Percentiles rank a stretch among this genome's conserved stretches.
Conservation (phyloP, 2,888 invertebrate genomes). For the Dryococelus australis region DNA sequence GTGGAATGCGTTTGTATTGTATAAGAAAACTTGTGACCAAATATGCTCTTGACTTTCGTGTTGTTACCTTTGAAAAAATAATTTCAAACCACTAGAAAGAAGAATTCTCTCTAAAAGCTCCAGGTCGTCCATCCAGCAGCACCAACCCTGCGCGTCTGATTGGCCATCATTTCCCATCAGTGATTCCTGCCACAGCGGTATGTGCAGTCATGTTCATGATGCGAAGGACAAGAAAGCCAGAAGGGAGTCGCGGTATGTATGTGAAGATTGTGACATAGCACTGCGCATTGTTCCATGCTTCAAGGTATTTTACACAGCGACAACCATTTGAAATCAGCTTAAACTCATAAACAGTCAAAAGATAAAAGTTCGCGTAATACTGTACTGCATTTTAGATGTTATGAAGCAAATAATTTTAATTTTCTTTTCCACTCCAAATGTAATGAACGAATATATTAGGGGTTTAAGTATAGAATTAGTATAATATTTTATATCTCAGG, state of each 20-base stretch:
- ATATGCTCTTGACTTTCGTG: slow-evolving; percentile 4
- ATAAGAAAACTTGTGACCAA: not conserved
- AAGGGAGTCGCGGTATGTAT: not conserved
- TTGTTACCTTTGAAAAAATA: not conserved
- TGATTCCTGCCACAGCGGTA: slow-evolving; percentile 1
- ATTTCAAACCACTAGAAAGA: not conserved
- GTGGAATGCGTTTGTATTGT: slow-evolving; percentile 25
- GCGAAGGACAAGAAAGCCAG: not conserved
- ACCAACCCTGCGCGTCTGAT: slow-evolving; percentile 20
- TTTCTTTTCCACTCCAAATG: too few species aligned
- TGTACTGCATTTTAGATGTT: too few species aligned
- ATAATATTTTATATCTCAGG: too few species aligned
- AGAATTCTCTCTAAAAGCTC: slow-evolving; percentile 22
- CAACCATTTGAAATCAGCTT: too few species aligned
- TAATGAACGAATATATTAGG: too few species aligned
- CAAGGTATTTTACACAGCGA: not conserved
- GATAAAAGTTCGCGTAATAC: too few species aligned
- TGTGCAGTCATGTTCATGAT: slow-evolving; percentile 11
- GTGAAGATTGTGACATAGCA: slow-evolving; percentile 11
- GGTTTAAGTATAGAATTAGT: too few species aligned
- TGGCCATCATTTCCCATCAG: not conserved
- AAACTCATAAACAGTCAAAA: too few species aligned
- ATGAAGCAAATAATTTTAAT: too few species aligned
- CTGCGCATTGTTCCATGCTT: slow-evolving; percentile 20
- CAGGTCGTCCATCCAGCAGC: not conserved